Conservation (phyloP, 2,797 vertebrate species). For the Mormyrops attenuatus region DNA sequence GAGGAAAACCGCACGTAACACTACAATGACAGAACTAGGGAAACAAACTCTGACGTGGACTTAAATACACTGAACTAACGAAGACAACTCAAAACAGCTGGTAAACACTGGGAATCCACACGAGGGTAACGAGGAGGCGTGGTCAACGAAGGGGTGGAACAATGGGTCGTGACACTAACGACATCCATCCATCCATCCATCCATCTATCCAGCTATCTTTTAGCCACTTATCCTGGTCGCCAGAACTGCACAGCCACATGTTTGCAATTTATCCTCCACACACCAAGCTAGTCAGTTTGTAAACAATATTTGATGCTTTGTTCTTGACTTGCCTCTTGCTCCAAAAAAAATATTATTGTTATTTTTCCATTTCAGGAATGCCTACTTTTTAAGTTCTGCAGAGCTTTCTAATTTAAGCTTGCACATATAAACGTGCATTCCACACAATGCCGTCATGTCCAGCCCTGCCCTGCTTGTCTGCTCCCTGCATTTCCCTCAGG, state of each 20-base stretch:
- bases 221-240: neutral
- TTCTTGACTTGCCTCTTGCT: neutral
- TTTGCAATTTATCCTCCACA: neutral
- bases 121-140: no score
- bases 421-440: neutral
- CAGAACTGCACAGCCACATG: neutral
- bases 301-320: neutral
- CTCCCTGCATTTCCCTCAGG: neutral
- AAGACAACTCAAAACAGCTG: no score
- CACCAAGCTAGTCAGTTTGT: neutral
- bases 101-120: no score
- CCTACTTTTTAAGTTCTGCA: neutral
- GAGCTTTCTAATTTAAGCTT: neutral
- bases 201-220: neutral
- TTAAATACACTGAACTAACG: no score
- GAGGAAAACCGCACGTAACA: no score
- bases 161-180: no score
- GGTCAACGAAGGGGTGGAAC: no score
- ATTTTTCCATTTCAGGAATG: neutral
- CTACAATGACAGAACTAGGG: no score
- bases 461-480: neutral
- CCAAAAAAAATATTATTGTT: neutral
- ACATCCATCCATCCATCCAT: neutral
- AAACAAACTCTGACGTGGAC: no score
- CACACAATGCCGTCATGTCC: no score